Percentiles rank a stretch among this genome's conserved stretches.
Evolutionary conservation across 2,797 vertebrate genomes (phyloP).

Genomic region (Clamator glandarius): DNA sequence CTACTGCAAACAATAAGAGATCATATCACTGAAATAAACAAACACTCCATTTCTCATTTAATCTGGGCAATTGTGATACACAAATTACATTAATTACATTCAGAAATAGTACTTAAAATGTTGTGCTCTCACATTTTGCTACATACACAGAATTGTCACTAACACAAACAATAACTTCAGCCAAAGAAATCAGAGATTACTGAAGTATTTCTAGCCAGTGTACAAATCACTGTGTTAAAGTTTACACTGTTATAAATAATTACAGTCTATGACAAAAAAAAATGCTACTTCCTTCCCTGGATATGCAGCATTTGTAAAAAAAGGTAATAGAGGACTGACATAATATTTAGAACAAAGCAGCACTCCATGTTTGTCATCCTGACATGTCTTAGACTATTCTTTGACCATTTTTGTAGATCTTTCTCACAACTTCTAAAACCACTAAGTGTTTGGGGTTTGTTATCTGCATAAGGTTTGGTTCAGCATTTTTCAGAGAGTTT

Average conservation of each 20-base stretch:
- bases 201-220: neutral
- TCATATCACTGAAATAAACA: neutral
- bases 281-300: neutral
- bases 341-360: neutral
- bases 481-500: neutral
- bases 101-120: neutral
- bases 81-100: rapidly evolving
- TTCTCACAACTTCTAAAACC: neutral
- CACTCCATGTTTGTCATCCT: neutral
- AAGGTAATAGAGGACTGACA: neutral
- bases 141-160: neutral
- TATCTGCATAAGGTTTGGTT: neutral
- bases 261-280: neutral
- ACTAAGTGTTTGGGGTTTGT: neutral
- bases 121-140: neutral
- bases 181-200: neutral
- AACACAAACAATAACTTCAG: neutral
- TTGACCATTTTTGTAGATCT: neutral
- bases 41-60: neutral
- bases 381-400: neutral
- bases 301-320: neutral
- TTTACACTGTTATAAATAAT: neutral
- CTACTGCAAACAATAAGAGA: neutral
- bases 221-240: neutral
- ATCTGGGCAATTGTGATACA: neutral